phyloP scores from a whole-genome alignment of 2,113 vertebrate genomes.

The Hipposideros armiger region DNA sequence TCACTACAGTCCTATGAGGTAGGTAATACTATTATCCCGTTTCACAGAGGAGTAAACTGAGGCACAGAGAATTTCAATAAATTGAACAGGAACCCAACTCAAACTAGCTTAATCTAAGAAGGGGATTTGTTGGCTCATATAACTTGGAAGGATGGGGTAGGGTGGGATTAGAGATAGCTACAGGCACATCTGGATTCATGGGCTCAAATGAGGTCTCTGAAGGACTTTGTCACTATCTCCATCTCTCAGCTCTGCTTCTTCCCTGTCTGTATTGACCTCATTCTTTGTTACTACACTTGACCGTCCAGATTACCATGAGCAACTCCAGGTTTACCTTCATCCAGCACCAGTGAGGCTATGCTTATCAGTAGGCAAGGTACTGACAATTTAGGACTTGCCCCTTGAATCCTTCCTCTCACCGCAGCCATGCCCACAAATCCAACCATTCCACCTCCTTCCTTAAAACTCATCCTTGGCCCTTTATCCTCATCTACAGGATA shows the following conservation, averaged over 20 bases:
- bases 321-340: background rate
- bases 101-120: background rate
- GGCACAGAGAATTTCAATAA: background rate
- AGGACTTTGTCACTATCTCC: background rate
- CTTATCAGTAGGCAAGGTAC: background rate
- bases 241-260: background rate
- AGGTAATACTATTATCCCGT: background rate
- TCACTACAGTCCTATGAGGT: background rate
- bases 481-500: background rate
- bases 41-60: constrained; percentile 31
- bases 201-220: background rate
- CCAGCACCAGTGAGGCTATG: background rate
- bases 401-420: background rate
- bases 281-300: background rate
- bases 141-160: background rate
- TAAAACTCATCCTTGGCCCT: background rate
- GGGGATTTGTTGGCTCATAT: background rate
- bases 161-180: background rate
- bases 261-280: background rate
- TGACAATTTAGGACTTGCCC: background rate
- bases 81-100: constrained; percentile 28
- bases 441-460: background rate
- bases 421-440: background rate
- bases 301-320: background rate
- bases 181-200: background rate